Evolutionary conservation across 2,888 invertebrate species (phyloP).

Genomic region (Phoenoteleia sp.): DNA sequence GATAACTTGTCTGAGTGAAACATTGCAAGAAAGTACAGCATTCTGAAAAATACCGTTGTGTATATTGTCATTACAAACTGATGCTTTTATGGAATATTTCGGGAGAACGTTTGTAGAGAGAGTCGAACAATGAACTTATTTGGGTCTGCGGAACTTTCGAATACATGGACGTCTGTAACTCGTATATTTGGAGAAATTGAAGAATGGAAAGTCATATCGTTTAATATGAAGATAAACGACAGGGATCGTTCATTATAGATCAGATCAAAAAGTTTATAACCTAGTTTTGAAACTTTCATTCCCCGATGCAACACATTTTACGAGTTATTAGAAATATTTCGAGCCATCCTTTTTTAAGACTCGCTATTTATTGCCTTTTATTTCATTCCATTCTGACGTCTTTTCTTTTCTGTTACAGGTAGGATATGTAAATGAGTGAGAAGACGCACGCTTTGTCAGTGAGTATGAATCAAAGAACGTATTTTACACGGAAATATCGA

Average conservation of each 20-base stretch:
- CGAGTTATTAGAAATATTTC: no score
- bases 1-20: no score
- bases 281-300: conserved; percentile 11
- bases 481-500: no score
- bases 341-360: no score
- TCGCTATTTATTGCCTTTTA: no score
- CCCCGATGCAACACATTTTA: neutral
- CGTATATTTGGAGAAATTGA: conserved; percentile 35
- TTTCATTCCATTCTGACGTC: no score
- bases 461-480: no score
- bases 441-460: no score
- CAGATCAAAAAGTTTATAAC: conserved; percentile 8
- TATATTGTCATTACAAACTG: conserved; percentile 23
- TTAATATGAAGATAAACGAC: conserved; percentile 19
- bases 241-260: conserved; percentile 10
- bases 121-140: conserved; percentile 34
- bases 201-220: conserved; percentile 33
- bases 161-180: conserved; percentile 13
- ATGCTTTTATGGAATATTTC: conserved; percentile 36
- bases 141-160: conserved; percentile 44
- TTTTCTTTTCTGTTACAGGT: no score
- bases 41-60: conserved; percentile 40
- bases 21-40: conserved; percentile 34
- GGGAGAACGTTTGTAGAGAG: conserved; percentile 46
- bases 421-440: no score